Conservation (phyloP, 2,888 invertebrate genomes). For the Peribatodes rhomboidaria region DNA sequence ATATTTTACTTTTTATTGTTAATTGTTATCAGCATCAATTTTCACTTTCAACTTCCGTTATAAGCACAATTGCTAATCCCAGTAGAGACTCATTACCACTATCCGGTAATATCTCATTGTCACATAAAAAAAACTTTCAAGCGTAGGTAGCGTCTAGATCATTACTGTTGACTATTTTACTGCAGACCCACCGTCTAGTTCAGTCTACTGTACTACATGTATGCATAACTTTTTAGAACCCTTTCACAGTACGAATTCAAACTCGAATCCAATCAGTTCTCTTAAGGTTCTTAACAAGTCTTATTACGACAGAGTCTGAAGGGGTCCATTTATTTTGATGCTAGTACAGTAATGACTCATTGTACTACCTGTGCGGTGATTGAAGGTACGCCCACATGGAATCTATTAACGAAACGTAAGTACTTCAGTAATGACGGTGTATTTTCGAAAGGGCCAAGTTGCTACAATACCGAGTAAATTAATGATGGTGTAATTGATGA, state of each 20-base stretch:
- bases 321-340: slow-evolving; percentile 7
- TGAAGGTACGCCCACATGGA: slow-evolving; percentile 70
- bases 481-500: slow-evolving; percentile 33
- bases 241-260: slow-evolving; percentile 8
- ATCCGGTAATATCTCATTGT: slow-evolving; percentile 34
- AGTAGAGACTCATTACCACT: slow-evolving; percentile 37
- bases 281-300: not conserved
- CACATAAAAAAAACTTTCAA: slow-evolving; percentile 53
- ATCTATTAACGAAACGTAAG: slow-evolving; percentile 59
- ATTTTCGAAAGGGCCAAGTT: slow-evolving; percentile 37
- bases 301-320: slow-evolving; percentile 34
- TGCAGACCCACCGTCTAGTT: slow-evolving; percentile 55
- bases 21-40: slow-evolving; percentile 1
- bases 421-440: slow-evolving; percentile 52
- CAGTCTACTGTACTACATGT: slow-evolving; percentile 10
- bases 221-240: slow-evolving; percentile 2
- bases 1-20: too few relatives aligned
- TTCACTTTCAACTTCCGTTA: slow-evolving; percentile 39
- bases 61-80: slow-evolving; percentile 36
- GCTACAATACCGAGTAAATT: slow-evolving; percentile 32
- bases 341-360: slow-evolving; percentile 67
- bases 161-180: slow-evolving; percentile 48
- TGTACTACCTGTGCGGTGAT: slow-evolving; percentile 62
- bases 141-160: slow-evolving; percentile 63
- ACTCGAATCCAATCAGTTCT: not conserved